These are phyloP conservation scores for Cheilosia variabilis DNA, from an alignment of 2,888 invertebrate genomes.

Conservation along the genomic window DNA sequence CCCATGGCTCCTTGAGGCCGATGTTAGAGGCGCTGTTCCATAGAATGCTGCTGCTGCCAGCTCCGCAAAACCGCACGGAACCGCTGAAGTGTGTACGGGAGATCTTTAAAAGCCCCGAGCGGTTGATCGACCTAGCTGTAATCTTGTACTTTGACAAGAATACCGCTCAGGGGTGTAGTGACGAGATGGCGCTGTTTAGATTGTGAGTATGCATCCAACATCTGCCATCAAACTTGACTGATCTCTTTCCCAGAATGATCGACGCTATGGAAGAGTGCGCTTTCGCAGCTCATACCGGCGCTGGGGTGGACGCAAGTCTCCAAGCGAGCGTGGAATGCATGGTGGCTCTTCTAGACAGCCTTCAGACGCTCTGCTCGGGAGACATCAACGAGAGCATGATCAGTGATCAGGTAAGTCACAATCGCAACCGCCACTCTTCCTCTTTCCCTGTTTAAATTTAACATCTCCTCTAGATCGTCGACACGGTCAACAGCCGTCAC, in stretches of 20 bases:
- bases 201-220: constrained; percentile 85
- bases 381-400: constrained; percentile 86
- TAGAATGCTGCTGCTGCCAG: constrained; percentile 94
- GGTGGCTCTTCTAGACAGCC: constrained; percentile 91
- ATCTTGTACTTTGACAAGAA: constrained; percentile 88
- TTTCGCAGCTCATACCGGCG: constrained; percentile 86
- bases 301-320: constrained; percentile 90
- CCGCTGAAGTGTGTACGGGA: constrained; percentile 93
- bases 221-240: neutral
- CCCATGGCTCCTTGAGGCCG: constrained; percentile 93
- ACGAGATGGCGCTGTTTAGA: constrained; percentile 92
- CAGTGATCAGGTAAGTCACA: constrained; percentile 80
- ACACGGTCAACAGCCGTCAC: constrained; percentile 88
- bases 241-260: constrained; percentile 87
- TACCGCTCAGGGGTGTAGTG: constrained; percentile 87
- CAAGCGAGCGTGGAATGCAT: constrained; percentile 93
- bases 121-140: constrained; percentile 88
- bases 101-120: constrained; percentile 88
- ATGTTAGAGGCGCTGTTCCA: constrained; percentile 97
- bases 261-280: constrained; percentile 97
- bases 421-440: neutral
- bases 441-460: neutral
- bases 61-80: constrained; percentile 92
- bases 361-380: constrained; percentile 92
- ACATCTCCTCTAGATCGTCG: constrained; percentile 82